Evolutionary conservation across 2,113 vertebrate genomes (phyloP).

Genomic region (Cryptomyrus ogoouensis): DNA sequence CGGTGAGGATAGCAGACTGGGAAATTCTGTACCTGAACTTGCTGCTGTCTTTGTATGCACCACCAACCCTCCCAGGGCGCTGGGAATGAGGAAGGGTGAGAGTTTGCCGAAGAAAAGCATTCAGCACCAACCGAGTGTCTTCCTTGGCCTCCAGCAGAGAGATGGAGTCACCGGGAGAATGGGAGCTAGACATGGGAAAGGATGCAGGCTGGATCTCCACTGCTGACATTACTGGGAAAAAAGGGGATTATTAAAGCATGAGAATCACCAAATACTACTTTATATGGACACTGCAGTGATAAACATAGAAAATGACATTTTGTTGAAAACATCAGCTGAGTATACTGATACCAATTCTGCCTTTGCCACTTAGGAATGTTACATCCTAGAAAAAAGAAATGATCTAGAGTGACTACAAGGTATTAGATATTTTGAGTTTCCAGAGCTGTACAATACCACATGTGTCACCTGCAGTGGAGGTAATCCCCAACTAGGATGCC

Average conservation of each 20-base stretch:
- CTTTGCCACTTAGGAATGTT: conserved; percentile 5
- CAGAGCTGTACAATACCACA: conserved; percentile 13
- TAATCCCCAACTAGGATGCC: background rate
- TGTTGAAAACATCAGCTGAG: conserved; percentile 11
- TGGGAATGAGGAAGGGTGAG: conserved; percentile 36
- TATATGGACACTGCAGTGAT: background rate
- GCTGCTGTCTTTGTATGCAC: conserved; percentile 49
- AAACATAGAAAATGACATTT: background rate
- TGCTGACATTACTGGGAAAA: conserved; percentile 14
- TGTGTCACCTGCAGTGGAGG: background rate
- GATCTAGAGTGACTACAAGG: background rate
- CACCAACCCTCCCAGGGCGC: conserved; percentile 53
- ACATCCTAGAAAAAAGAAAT: conserved; percentile 6
- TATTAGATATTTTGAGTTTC: background rate
- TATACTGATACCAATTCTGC: conserved; percentile 9
- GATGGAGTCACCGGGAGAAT: conserved; percentile 23
- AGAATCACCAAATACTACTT: background rate
- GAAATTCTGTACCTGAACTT: conserved; percentile 48
- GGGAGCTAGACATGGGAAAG: background rate
- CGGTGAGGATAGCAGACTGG: background rate
- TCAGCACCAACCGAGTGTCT: conserved; percentile 56
- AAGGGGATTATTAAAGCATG: background rate
- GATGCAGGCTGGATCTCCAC: background rate
- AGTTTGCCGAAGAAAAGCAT: conserved; percentile 54
- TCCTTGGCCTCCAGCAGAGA: conserved; percentile 56